Evolutionary conservation across 2,113 vertebrate species (phyloP).

Genomic region (Zapornia atra): DNA sequence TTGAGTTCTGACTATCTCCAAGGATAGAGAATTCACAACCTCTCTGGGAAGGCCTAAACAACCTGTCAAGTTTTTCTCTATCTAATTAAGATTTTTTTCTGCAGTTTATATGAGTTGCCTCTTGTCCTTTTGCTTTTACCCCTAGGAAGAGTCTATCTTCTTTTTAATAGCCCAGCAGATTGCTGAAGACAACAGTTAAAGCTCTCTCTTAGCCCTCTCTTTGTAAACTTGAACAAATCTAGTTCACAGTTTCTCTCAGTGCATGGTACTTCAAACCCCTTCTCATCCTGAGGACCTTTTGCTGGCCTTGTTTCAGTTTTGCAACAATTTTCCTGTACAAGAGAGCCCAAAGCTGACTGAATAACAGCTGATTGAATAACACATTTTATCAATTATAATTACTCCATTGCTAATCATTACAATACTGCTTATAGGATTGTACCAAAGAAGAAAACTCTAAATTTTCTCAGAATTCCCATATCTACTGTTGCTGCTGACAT

Average conservation of each 20-base stretch:
- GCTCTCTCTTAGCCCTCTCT: background rate
- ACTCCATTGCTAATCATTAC: background rate
- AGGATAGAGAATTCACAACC: background rate
- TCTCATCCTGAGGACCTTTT: background rate
- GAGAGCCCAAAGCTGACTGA: background rate
- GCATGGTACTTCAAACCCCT: fast-evolving
- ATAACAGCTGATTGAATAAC: background rate
- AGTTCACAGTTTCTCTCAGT: background rate
- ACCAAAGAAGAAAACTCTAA: background rate
- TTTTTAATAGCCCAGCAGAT: background rate
- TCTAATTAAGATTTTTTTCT: background rate
- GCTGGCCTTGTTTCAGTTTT: background rate
- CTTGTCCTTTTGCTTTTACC: background rate
- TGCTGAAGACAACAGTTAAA: background rate
- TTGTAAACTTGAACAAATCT: background rate
- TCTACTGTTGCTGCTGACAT: background rate
- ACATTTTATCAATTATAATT: background rate
- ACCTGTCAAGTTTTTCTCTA: background rate
- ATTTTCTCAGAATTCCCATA: background rate
- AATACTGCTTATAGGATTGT: background rate
- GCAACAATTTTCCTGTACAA: background rate
- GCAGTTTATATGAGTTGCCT: background rate
- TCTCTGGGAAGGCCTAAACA: background rate
- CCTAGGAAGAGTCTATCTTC: background rate
- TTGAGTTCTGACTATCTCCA: background rate